Evolutionary conservation across 2,888 invertebrate genomes (phyloP), one percentile per base, ranked within the genome.

Genomic region (Harpalus rubripes): DNA sequence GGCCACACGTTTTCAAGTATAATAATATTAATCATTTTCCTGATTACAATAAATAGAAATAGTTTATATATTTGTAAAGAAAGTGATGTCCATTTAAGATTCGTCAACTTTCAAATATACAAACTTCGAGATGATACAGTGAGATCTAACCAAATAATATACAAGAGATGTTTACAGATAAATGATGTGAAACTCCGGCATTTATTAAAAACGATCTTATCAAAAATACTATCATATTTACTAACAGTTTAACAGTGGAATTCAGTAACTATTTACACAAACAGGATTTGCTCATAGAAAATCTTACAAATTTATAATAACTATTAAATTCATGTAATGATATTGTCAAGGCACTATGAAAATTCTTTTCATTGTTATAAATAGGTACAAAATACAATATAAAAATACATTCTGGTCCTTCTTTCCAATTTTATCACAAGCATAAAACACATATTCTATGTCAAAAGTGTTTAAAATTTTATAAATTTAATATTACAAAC

Each of bases 311-410:
- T 80, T 79, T 68, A 85, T 65, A 44, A 85, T 44, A 85, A 80
- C 65, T 68, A 68, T 84, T 79, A 79, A 79, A 79, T 84, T 68
- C 78, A 84, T 85, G 65, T 80, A 68, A 85, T 80, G 85, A 79
- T 80, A 85, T 80, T 84, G 65, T 85, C 79, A 85, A 85, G 85
- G 85, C 85, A 85, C 85, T 58, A 83, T 68, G 26, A 74, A 82
- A 76, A 83, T 32, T 32, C 16, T 63, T 78, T 85, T 80, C 61
- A 80, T 79, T 79, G 58, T 78, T 32, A 85, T 85, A 85, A 85
- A 79, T 85, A 85, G 84, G 84, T 85, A 85, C 84, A 85, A 85
- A 85, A 84, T 84, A 74, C 81, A 81, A 81, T 81, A 63, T 39
- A 81, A 81, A 81, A 63, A 78, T 78, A 78, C 59, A 58, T 78